A percentile compares a stretch with the other conserved stretches of the same genome.
phyloP scores from a whole-genome alignment of 2,797 vertebrate species.

The Propithecus perrieri region DNA sequence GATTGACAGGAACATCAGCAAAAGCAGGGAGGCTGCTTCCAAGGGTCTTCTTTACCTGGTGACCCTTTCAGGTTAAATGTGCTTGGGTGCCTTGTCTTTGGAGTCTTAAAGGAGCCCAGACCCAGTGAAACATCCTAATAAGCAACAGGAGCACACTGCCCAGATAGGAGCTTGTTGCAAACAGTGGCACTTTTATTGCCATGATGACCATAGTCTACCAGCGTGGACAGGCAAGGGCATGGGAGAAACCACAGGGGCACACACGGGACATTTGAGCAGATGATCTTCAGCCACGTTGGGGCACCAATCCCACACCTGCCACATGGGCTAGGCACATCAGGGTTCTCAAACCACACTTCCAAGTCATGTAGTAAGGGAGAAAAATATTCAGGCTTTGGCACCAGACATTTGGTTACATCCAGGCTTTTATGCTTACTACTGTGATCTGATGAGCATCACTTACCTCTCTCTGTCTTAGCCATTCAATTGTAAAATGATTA shows the following conservation, averaged over 20 bases:
- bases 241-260: not conserved
- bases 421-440: not conserved
- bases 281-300: not conserved
- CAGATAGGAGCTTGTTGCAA: not conserved
- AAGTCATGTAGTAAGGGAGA: not conserved
- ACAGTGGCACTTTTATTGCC: not conserved
- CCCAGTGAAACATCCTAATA: not conserved
- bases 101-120: not conserved
- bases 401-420: not conserved
- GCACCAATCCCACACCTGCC: not conserved
- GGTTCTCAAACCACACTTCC: not conserved
- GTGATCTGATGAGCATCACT: not conserved
- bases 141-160: not conserved
- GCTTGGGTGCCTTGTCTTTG: too few species aligned
- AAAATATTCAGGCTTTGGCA: not conserved
- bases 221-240: not conserved
- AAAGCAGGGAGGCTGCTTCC: not conserved
- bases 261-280: not conserved
- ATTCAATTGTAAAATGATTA: not conserved
- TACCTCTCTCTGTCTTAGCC: not conserved
- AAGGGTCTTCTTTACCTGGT: not conserved
- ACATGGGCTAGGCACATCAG: not conserved
- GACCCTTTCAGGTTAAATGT: not conserved
- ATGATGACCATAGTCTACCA: not conserved
- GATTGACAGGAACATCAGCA: not conserved